These are phyloP conservation scores for Neuroterus valhalla DNA, from an alignment of 1,140 invertebrate genomes.

Conservation along the genomic window DNA sequence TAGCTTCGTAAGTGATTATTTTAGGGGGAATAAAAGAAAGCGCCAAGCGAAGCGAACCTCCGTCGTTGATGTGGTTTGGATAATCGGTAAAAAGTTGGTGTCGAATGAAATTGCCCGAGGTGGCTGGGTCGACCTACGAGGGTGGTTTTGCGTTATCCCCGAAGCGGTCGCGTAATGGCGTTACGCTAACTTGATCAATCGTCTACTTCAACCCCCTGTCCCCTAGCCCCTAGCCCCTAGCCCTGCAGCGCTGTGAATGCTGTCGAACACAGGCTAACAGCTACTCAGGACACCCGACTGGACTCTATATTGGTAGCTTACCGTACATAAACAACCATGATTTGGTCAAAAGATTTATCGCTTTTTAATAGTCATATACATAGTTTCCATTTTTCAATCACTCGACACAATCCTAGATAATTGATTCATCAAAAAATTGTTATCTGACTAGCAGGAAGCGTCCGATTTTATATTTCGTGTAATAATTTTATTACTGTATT, in stretches of 20 bases:
- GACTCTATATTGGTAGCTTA: too few relatives aligned
- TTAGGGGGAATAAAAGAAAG: constrained; percentile 3
- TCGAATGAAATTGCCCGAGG: constrained; percentile 66
- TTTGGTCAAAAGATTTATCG: constrained; percentile 52
- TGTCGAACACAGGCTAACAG: constrained; percentile 59
- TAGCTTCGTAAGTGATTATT: neutral
- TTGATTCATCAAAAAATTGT: too few relatives aligned
- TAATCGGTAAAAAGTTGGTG: constrained; percentile 56
- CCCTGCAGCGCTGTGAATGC: constrained; percentile 4
- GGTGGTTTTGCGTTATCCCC: constrained; percentile 56
- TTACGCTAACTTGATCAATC: constrained; percentile 66
- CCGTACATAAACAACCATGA: constrained; percentile 32
- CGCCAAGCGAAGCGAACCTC: neutral
- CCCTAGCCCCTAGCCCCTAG: too few relatives aligned
- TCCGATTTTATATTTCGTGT: too few relatives aligned
- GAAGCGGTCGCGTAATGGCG: constrained; percentile 57
- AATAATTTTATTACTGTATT: too few relatives aligned
- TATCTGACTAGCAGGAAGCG: too few relatives aligned
- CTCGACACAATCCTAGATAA: too few relatives aligned
- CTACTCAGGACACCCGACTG: constrained; percentile 47
- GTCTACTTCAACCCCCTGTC: constrained; percentile 50
- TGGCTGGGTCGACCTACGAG: constrained; percentile 32
- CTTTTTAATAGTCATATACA: constrained; percentile 41
- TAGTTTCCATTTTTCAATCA: neutral
- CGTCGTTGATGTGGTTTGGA: constrained; percentile 26